These are phyloP conservation scores for Lomographa bimaculata DNA, from an alignment of 2,888 invertebrate species.

Conservation along the genomic window DNA sequence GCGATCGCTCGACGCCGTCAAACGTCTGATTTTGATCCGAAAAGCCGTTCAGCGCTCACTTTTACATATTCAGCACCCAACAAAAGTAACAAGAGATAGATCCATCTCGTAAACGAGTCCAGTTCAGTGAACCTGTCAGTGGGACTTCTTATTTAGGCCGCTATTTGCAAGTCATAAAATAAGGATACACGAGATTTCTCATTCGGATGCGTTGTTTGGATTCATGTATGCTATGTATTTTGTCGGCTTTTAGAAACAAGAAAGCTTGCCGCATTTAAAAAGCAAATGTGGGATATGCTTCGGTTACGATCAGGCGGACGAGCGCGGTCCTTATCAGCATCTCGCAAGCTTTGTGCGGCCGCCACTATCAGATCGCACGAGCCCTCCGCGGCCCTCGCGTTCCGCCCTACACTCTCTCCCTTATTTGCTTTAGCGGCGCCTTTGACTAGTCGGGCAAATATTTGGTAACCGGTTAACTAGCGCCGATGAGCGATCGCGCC, in stretches of 20 bases:
- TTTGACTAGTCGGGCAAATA: slow-evolving; percentile 75
- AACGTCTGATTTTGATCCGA: slow-evolving; percentile 47
- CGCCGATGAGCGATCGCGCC: slow-evolving; percentile 70
- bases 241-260: slow-evolving; percentile 22
- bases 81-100: slow-evolving; percentile 42
- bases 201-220: slow-evolving; percentile 17
- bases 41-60: slow-evolving; percentile 40
- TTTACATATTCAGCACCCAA: slow-evolving; percentile 56
- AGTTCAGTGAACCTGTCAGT: slow-evolving; percentile 59
- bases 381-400: slow-evolving; percentile 41
- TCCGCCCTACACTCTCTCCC: slow-evolving; percentile 46
- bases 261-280: slow-evolving; percentile 43
- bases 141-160: slow-evolving; percentile 65
- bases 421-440: slow-evolving; percentile 68
- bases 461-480: slow-evolving; percentile 77
- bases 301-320: slow-evolving; percentile 53
- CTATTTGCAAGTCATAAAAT: slow-evolving; percentile 62
- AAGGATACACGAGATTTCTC: slow-evolving; percentile 14
- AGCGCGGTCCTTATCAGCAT: slow-evolving; percentile 63
- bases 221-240: slow-evolving; percentile 12
- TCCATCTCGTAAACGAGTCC: slow-evolving; percentile 49
- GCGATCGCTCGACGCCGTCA: slow-evolving; percentile 45
- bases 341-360: slow-evolving; percentile 63
- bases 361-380: slow-evolving; percentile 67
- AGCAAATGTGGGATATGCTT: slow-evolving; percentile 54